Evolutionary conservation across 2,113 vertebrate species (phyloP).

Genomic region (Arvicanthis niloticus): DNA sequence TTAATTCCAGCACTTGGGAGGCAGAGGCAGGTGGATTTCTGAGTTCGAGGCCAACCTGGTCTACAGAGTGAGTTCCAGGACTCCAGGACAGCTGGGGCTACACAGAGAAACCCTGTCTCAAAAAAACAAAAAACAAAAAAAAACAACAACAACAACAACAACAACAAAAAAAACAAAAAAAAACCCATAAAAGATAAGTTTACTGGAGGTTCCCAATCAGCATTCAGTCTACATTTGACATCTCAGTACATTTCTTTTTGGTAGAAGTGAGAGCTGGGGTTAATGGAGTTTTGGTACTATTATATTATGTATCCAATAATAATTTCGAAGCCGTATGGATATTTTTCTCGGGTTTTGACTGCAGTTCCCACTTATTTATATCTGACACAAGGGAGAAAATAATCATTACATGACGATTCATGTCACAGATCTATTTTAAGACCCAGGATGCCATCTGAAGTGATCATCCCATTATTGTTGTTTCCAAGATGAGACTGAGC

Average conservation of each 20-base stretch:
- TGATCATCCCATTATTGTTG: conserved; percentile 71
- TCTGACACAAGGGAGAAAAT: conserved; percentile 71
- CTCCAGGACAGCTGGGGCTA: no score
- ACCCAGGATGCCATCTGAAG: conserved; percentile 65
- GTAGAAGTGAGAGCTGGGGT: conserved; percentile 59
- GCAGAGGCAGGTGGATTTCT: no score
- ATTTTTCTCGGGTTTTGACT: conserved; percentile 70
- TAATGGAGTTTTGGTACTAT: conserved; percentile 67
- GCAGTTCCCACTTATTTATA: conserved; percentile 74
- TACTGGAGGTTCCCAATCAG: neutral
- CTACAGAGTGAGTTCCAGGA: no score
- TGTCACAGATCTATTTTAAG: conserved; percentile 78
- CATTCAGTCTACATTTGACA: conserved; percentile 33
- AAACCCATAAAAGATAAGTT: neutral
- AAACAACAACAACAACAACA: no score
- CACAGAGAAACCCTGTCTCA: no score
- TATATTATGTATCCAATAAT: conserved; percentile 62
- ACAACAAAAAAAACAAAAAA: no score
- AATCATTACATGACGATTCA: conserved; percentile 75
- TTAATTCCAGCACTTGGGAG: no score
- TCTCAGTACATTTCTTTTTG: conserved; percentile 69
- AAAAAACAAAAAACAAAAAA: no score
- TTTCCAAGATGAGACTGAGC: conserved; percentile 42
- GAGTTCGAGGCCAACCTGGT: no score
- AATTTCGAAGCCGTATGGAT: conserved; percentile 61